phyloP scores from a whole-genome alignment of 2,113 vertebrate species.

The Cyanistes caeruleus region DNA sequence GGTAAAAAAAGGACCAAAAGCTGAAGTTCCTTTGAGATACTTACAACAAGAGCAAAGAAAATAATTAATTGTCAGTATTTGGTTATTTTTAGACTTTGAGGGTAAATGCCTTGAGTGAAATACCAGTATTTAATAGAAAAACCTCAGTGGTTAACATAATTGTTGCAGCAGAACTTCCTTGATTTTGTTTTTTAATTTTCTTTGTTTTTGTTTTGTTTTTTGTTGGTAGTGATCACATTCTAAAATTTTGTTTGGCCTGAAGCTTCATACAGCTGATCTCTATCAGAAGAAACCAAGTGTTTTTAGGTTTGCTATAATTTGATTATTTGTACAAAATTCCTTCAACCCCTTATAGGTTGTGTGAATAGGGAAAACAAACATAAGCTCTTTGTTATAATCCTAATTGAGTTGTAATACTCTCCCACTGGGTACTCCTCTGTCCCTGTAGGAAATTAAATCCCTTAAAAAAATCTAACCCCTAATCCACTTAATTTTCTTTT shows the following conservation, averaged over 20 bases:
- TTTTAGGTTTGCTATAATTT: neutral
- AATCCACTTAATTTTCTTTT: constrained; percentile 58
- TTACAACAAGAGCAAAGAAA: neutral
- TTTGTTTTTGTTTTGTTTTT: neutral
- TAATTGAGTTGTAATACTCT: constrained; percentile 43
- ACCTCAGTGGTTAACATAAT: fast-evolving
- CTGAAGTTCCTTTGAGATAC: neutral
- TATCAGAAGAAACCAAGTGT: neutral
- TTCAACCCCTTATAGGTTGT: neutral
- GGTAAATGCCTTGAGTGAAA: neutral
- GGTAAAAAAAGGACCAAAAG: neutral
- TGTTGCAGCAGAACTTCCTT: neutral
- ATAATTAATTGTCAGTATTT: neutral
- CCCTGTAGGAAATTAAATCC: constrained; percentile 31
- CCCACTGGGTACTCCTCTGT: neutral
- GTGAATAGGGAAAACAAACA: constrained; percentile 15
- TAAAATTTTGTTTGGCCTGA: neutral
- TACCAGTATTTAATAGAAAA: neutral
- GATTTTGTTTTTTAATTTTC: neutral
- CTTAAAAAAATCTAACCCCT: constrained; percentile 16
- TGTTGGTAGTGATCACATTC: neutral
- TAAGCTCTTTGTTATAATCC: constrained; percentile 20
- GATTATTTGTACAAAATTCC: neutral
- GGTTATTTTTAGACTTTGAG: neutral
- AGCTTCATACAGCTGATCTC: neutral